Percentiles rank a stretch among this genome's conserved stretches.
phyloP scores from a whole-genome alignment of 2,797 vertebrate species.

The Phrynocephalus forsythii region DNA sequence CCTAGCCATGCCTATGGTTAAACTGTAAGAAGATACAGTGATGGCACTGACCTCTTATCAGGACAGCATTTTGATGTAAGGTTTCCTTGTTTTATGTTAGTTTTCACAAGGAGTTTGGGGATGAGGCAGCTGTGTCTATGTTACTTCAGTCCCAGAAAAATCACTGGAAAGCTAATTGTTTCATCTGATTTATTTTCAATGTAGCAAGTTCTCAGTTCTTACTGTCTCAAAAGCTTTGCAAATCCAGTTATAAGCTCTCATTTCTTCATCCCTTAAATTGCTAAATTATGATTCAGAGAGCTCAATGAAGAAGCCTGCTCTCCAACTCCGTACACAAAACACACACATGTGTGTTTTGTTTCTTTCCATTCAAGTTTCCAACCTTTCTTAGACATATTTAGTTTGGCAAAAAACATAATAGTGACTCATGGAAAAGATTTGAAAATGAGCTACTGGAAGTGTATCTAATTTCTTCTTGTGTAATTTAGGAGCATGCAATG shows the following conservation, averaged over 20 bases:
- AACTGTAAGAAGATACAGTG: no score
- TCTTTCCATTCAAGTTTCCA: slow-evolving; percentile 85
- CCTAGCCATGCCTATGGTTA: no score
- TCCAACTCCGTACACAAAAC: slow-evolving; percentile 8
- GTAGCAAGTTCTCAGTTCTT: slow-evolving; percentile 38
- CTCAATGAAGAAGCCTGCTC: slow-evolving; percentile 76
- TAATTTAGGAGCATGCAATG: slow-evolving; percentile 80
- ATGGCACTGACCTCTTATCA: no score
- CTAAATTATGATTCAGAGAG: slow-evolving; percentile 78
- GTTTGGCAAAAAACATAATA: slow-evolving; percentile 81
- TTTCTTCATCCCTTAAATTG: slow-evolving; percentile 70
- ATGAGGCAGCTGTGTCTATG: slow-evolving; percentile 7
- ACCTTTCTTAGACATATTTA: slow-evolving; percentile 83
- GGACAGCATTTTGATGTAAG: not conserved
- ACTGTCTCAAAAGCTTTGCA: slow-evolving; percentile 45
- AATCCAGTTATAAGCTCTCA: slow-evolving; percentile 54
- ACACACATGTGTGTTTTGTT: slow-evolving; percentile 80
- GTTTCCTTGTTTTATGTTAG: not conserved
- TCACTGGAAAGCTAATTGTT: slow-evolving; percentile 31
- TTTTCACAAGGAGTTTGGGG: not conserved
- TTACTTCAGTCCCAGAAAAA: slow-evolving; percentile 15
- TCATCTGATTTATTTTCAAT: slow-evolving; percentile 42
- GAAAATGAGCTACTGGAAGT: slow-evolving; percentile 86
- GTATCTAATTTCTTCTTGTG: slow-evolving; percentile 82
- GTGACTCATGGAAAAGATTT: slow-evolving; percentile 84